Conservation (phyloP, 2,888 invertebrate genomes). For the Lithophane ornitopus region DNA sequence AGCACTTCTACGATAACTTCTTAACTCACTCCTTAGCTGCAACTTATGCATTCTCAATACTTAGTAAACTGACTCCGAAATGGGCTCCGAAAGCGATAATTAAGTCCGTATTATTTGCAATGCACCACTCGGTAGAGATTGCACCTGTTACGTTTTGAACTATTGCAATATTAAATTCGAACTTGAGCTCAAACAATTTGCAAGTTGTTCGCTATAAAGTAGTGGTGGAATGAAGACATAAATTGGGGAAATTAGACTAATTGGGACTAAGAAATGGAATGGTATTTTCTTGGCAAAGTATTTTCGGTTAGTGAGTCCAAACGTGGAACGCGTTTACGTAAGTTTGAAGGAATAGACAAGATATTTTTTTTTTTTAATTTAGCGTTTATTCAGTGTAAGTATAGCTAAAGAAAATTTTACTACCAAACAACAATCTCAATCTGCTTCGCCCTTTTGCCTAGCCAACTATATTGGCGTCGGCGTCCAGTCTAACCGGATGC, state of each 20-base stretch:
- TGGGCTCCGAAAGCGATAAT: conserved; percentile 37
- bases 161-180: conserved; percentile 50
- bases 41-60: conserved; percentile 36
- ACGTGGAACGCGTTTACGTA: not conserved
- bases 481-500: too few species aligned
- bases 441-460: too few species aligned
- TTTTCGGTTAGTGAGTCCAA: not conserved
- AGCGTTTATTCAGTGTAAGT: not conserved
- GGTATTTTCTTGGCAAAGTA: not conserved
- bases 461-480: too few species aligned
- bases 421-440: too few species aligned
- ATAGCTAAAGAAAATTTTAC: not conserved
- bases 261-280: not conserved
- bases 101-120: conserved; percentile 51
- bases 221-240: conserved; percentile 11
- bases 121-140: conserved; percentile 26
- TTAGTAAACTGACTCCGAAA: conserved; percentile 37
- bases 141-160: conserved; percentile 57
- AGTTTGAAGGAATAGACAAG: not conserved
- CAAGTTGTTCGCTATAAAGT: conserved; percentile 24
- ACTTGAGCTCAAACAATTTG: conserved; percentile 36
- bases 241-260: conserved; percentile 34
- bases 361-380: not conserved
- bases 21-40: not conserved
- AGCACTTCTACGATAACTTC: conserved; percentile 10